phyloP scores from a whole-genome alignment of 2,797 vertebrate species.

The Danionella dracula region DNA sequence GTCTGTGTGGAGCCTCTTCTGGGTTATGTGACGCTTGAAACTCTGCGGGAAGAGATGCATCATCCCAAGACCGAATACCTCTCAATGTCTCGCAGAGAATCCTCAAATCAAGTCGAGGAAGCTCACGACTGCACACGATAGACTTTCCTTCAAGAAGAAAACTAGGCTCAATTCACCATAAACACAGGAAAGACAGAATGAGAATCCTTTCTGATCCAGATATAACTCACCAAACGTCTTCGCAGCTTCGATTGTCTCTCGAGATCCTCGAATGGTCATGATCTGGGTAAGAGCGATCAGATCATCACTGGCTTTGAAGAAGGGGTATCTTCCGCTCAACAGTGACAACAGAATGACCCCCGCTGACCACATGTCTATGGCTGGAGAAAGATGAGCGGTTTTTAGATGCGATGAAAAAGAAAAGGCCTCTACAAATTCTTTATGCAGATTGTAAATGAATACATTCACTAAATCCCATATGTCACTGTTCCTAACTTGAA shows the following conservation, averaged over 20 bases:
- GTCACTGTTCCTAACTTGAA: no score
- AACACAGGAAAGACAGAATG: not conserved
- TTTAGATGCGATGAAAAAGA: not conserved
- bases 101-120: conserved; percentile 85
- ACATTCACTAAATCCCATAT: no score
- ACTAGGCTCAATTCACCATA: not conserved
- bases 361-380: conserved; percentile 96
- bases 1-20: not conserved
- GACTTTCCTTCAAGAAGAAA: conserved; percentile 77
- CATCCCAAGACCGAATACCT: conserved; percentile 54
- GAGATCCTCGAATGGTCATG: conserved; percentile 93
- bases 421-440: no score
- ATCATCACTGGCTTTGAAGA: conserved; percentile 97
- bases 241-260: conserved; percentile 85
- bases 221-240: conserved; percentile 81
- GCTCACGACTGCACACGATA: conserved; percentile 84
- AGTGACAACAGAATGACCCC: conserved; percentile 93
- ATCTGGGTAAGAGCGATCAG: conserved; percentile 93
- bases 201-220: not conserved
- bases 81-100: conserved; percentile 85
- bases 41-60: conserved; percentile 20
- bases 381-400: conserved; percentile 63
- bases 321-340: conserved; percentile 92
- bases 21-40: conserved; percentile 25
- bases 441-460: no score